Evolutionary conservation across 1,140 invertebrate species (phyloP), one percentile per base, ranked within the genome.

Genomic region (Pogonomyrmex californicus): DNA sequence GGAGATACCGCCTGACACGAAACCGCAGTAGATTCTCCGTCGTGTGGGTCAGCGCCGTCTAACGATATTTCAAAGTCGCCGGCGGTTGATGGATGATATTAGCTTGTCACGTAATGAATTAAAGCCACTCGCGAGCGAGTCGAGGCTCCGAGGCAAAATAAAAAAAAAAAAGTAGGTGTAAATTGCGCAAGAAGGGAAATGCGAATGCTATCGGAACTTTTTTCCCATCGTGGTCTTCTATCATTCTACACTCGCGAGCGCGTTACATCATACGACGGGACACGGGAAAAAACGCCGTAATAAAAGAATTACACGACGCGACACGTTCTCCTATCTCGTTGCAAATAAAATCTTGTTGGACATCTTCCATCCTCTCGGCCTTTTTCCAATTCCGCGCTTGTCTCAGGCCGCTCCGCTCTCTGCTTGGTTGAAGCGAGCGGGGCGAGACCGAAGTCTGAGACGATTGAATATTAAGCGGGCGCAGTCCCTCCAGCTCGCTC

Each of bases 381-480:
- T n/a, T n/a, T n/a, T n/a, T n/a, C 49, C 54, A 58, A n/a, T 41
- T 41, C 62, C 2, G 9, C 49, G 71, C 56, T 17, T 38, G 76
- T 56, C 44, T 23, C 56, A 44, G 51, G 33, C 36, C 23, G 23
- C 23, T 23, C 23, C 23, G 23, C 23, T 23, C 23, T 23, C 23
- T 23, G n/a, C 44, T 23, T 7, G 33, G 23, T 23, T 68, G 75
- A 85, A n/a, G n/a, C n/a, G 82, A 85, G 76, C 71, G 77, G 38
- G 54, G 68, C 83, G 85, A 71, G 78, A 87, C 56, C 88, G 90
- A 87, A 70, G 77, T 83, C 65, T 77, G 86, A 88, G 68, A 10
- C 91, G 91, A 92, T 92, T 91, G 92, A 92, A 92, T 92, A 92
- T 92, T 92, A 92, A 92, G 87, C 85, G 86, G 44, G 85, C 81